Conservation (phyloP, 2,113 vertebrate species). For the Camelus dromedarius region DNA sequence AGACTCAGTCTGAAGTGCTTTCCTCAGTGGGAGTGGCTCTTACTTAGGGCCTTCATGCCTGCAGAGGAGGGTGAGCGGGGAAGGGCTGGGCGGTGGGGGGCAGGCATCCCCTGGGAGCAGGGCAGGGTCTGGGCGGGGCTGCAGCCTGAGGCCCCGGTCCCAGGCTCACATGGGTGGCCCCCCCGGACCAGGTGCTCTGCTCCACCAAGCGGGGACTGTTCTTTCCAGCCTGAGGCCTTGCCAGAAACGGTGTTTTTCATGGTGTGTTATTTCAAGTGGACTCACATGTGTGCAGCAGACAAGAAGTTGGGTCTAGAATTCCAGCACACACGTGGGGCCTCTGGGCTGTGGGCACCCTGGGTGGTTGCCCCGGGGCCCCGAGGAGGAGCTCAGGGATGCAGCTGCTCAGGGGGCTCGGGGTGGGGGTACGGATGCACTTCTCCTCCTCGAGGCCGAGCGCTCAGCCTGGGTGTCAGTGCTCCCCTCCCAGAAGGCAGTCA, state of each 20-base stretch:
- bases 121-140: rapidly evolving
- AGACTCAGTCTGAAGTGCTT: no score
- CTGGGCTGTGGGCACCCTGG: no score
- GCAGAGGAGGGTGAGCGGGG: no score
- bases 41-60: no score
- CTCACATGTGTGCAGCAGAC: rapidly evolving
- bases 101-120: neutral
- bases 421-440: neutral
- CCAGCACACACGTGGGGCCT: neutral
- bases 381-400: neutral
- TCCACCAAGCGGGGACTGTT: neutral
- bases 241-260: neutral
- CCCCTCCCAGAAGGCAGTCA: neutral
- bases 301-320: rapidly evolving
- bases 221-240: no score
- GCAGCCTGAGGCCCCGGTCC: neutral
- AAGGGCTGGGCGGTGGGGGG: no score
- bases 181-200: rapidly evolving
- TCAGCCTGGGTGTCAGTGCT: rapidly evolving
- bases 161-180: neutral
- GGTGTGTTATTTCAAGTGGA: rapidly evolving
- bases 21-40: neutral
- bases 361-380: neutral
- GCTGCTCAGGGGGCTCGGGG: neutral
- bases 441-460: neutral